Evolutionary conservation across 2,113 vertebrate genomes (phyloP).

Genomic region (Lipotes vexillifer): DNA sequence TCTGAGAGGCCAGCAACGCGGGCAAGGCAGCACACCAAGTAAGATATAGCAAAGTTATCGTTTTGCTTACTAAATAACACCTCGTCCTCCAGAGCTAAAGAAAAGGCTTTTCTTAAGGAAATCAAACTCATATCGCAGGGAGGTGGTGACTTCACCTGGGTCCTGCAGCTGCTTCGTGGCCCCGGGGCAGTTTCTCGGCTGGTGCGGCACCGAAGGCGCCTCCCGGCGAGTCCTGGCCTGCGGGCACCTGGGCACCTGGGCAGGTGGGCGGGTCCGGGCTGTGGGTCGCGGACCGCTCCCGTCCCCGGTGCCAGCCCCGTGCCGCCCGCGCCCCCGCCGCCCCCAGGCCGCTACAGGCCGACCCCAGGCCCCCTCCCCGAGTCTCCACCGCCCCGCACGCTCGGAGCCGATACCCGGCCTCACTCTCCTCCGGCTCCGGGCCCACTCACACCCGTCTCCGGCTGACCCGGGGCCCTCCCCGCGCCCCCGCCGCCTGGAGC

Average conservation of each 20-base stretch:
- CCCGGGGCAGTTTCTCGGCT: background rate
- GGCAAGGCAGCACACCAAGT: background rate
- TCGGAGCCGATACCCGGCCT: background rate
- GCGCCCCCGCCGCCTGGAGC: background rate
- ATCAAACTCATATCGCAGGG: background rate
- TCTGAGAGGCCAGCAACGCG: background rate
- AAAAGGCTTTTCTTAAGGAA: background rate
- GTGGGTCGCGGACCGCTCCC: background rate
- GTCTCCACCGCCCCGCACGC: background rate
- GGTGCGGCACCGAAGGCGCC: background rate
- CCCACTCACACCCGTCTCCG: background rate
- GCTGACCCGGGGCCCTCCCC: fast-evolving
- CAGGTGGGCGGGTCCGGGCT: background rate
- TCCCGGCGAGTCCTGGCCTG: background rate
- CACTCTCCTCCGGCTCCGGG: background rate
- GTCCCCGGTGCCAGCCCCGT: background rate
- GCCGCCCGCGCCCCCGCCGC: background rate
- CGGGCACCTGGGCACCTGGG: background rate
- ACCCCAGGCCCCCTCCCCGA: fast-evolving
- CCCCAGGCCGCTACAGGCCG: background rate
- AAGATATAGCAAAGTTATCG: background rate
- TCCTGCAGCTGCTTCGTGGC: background rate
- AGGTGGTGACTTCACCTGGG: background rate
- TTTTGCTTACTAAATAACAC: background rate
- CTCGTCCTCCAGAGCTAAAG: background rate